Conservation (phyloP, 2,113 vertebrate genomes). For the Anser cygnoides region DNA sequence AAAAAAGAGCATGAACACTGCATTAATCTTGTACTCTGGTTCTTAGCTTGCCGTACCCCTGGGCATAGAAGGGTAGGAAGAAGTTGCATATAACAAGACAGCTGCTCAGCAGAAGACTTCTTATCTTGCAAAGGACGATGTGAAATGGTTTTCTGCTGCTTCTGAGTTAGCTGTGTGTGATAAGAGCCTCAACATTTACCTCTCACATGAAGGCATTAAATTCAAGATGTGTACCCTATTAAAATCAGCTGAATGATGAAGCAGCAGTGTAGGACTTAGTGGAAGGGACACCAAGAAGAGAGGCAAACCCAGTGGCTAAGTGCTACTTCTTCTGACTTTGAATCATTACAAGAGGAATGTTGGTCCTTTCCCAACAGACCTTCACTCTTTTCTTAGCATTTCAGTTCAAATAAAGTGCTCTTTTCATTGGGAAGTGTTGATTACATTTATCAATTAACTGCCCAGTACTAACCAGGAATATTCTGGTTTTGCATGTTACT, state of each 20-base stretch:
- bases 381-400: background rate
- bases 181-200: background rate
- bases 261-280: background rate
- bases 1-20: background rate
- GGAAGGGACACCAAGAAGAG: background rate
- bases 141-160: background rate
- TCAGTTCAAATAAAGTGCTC: background rate
- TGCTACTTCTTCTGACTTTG: background rate
- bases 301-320: background rate
- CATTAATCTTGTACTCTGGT: background rate
- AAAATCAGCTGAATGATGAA: background rate
- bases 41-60: background rate
- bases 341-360: background rate
- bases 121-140: background rate
- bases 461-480: background rate
- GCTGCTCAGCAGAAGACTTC: background rate
- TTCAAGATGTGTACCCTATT: background rate
- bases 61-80: background rate
- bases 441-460: background rate
- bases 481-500: background rate
- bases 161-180: background rate
- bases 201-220: background rate
- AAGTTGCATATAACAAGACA: background rate
- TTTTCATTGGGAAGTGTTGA: background rate
- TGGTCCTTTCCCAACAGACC: background rate